Conservation (phyloP, 2,113 vertebrate genomes). For the Mesembrinibis cayennensis region DNA sequence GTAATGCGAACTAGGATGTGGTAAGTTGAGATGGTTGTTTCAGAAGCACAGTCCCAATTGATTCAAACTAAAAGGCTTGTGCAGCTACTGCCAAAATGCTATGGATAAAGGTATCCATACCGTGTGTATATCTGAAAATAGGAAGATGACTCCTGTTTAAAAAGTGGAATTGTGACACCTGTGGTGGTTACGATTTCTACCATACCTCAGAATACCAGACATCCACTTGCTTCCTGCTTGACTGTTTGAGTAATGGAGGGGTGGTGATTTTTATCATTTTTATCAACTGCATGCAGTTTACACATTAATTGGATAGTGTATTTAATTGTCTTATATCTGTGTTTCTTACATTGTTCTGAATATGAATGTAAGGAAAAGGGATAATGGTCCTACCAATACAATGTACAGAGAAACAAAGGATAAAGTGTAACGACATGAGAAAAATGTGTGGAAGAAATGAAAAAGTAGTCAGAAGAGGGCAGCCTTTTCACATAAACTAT, state of each 20-base stretch:
- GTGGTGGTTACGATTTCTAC: not conserved
- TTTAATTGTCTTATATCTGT: not conserved
- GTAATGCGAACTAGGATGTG: accelerated
- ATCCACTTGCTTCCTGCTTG: not conserved
- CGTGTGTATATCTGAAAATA: not conserved
- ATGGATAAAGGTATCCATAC: not conserved
- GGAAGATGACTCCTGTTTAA: not conserved
- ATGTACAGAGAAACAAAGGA: not conserved
- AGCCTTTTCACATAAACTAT: slow-evolving; percentile 58
- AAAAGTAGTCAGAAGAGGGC: slow-evolving; percentile 65
- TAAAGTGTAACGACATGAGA: not conserved
- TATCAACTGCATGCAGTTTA: not conserved
- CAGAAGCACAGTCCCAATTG: not conserved
- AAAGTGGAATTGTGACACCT: not conserved
- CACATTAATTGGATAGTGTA: not conserved
- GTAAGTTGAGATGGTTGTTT: not conserved
- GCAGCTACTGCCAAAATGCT: not conserved
- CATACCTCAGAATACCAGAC: not conserved
- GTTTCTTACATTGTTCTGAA: not conserved
- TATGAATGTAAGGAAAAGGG: not conserved
- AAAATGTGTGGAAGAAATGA: not conserved
- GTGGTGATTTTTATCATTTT: not conserved
- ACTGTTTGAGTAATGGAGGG: not conserved
- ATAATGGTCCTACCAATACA: not conserved
- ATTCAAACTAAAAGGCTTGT: not conserved